phyloP scores from a whole-genome alignment of 2,113 vertebrate genomes.

The Pampusana beccarii region DNA sequence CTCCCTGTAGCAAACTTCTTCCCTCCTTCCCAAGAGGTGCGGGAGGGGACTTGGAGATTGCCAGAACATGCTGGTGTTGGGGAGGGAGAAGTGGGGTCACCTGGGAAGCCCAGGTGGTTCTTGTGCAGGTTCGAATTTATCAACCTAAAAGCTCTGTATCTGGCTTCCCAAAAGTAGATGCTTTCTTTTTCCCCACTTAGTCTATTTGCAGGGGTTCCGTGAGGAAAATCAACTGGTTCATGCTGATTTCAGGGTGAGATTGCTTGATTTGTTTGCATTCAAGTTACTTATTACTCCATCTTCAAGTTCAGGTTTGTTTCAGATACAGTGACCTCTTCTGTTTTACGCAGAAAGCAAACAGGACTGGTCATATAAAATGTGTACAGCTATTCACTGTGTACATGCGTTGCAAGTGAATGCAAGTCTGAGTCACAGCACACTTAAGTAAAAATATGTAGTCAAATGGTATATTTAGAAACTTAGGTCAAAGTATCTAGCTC shows the following conservation, averaged over 20 bases:
- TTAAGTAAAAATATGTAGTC: background rate
- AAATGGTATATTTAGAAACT: background rate
- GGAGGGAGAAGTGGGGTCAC: background rate
- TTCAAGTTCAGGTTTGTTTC: constrained; percentile 22
- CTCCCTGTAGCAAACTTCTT: background rate
- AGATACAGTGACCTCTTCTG: constrained; percentile 8
- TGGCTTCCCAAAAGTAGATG: background rate
- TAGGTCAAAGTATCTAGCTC: background rate
- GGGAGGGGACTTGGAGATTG: background rate
- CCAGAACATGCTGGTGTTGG: rapidly evolving
- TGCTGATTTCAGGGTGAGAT: background rate
- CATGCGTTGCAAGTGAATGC: background rate
- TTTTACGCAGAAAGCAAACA: background rate
- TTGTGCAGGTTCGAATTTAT: background rate
- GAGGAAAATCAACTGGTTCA: background rate
- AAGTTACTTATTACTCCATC: background rate
- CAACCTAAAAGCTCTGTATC: background rate
- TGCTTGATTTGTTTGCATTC: background rate
- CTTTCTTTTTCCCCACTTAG: background rate
- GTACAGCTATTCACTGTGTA: background rate
- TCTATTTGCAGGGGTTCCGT: background rate
- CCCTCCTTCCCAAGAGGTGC: background rate
- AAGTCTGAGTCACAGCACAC: background rate
- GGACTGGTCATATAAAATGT: background rate
- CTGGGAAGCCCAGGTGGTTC: background rate